Base-by-base conservation (phyloP, 1,140 invertebrate species). In the Papilio glaucus region DNA sequence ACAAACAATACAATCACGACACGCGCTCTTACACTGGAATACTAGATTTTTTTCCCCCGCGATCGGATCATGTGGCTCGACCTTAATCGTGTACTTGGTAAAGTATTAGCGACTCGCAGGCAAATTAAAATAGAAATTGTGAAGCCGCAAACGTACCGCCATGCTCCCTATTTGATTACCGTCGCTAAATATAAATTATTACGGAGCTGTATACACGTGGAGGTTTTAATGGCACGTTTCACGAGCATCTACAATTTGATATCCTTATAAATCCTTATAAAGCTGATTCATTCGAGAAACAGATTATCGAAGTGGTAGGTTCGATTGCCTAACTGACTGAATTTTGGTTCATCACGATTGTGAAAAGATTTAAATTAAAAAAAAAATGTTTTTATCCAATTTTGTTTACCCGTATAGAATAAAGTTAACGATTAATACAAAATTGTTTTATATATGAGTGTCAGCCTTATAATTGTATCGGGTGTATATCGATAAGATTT, bases 101-200 rank as follows among this genome's bases (percentile, higher is more conserved):
- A 65, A 65, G 62, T 41, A 65, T 65, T 75, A 72, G 69, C 72
- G 74, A 75, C 67, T 71, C 53, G 72, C 67, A 67, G 76, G 77
- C 72, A 72, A 77, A 80, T 80, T 76, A 77, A 79, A 80, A 83
- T 80, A 85, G 78, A 84, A 75, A 67, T 69, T 74, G 75, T 73
- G 61, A 68, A 74, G 75, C 81, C 78, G 78, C 79, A 85, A 86
- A 86, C 80, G 83, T 77, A 74, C 72, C 77, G 80, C 73, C 80
- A 79, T 81, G 75, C 82, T 81, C 76, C 79, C 77, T 77, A 80
- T 85, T 83, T 81, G 75, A 83, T 80, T 83, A 79, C 77, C 77
- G 71, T 78, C 77, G 60, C 74, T 84, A 82, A 82, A 84, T 80
- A 81, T 80, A 76, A 80, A 39, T 62, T 77, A 81, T 83, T 83